Base-by-base conservation (phyloP, 2,113 vertebrate genomes). In the Varanus salvator region DNA sequence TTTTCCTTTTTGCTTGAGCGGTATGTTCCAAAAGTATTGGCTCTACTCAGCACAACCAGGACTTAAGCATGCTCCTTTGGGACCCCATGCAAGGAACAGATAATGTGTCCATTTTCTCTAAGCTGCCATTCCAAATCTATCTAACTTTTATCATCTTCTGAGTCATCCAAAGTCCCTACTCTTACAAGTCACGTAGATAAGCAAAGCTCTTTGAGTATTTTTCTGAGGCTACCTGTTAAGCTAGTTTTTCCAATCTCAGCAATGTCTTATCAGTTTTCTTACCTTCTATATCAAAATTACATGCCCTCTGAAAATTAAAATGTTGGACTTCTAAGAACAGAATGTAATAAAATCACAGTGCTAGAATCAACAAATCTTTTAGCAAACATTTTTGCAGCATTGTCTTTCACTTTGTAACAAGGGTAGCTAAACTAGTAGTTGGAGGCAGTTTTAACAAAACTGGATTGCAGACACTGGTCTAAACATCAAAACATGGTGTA, bases 261-360 rank as follows among this genome's bases (percentile, higher is more conserved):
- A 0, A 71, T 3, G 27, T 91, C 86, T 90, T 76, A 7, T 81
- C 82, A 31, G 0, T 74, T 38, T 92, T 90, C 19, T 93, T 2
- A 52, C 27, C 64, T 84, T 69, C 81, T 48, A 6, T 89, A 52
- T 44, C 75, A 92, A 84, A 92, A 60, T 88, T 86, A 34, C 6
- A 87, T 82, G 75, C 86, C 8, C 57, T 54, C 31, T 72, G 48
- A 77, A 54, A 90, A 87, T 87, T 94, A 89, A 76, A 91, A 85
- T 86, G 0, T 84, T 92, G 68, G 72, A 2, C 6, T 80, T 44
- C 80, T 64, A 21, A 89, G 44, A 72, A 27, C 6, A 9, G 86
- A 57, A 85, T 74, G 2, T 80, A 69, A 91, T 90, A 25, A 19
- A 80, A 60, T 84, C 31, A 38, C n/a, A 81, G 7, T 52, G 90